These are phyloP conservation scores for Aplysia californica DNA, from an alignment of 1,140 invertebrate genomes.

Conservation along the genomic window DNA sequence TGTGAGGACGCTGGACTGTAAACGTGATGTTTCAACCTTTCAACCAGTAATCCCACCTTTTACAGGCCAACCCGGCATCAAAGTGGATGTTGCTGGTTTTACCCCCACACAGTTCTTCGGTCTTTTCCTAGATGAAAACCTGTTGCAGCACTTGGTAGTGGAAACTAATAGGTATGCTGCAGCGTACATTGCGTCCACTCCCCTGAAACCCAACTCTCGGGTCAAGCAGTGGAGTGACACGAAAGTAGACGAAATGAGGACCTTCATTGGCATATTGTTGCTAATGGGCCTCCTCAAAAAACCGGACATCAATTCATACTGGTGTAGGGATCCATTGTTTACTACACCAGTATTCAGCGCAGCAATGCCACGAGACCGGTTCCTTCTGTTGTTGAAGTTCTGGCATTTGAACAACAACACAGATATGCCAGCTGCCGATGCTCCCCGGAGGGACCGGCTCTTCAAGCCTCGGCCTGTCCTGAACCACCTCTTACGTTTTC, in stretches of 20 bases:
- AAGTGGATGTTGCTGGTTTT: no score
- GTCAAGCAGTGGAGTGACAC: not conserved
- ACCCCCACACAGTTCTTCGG: no score
- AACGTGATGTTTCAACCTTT: no score
- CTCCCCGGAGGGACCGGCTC: not conserved
- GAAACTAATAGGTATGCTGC: no score
- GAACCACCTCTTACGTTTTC: not conserved
- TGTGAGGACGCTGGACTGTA: no score
- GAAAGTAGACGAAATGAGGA: not conserved
- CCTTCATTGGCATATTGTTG: not conserved
- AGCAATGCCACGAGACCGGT: not conserved
- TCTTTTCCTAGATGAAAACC: no score
- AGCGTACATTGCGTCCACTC: no score
- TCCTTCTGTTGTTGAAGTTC: not conserved
- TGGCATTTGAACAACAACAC: slow-evolving; percentile 2
- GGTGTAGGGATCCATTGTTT: not conserved
- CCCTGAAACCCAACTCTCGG: no score
- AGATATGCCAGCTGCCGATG: not conserved
- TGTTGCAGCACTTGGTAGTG: no score
- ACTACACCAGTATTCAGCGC: not conserved
- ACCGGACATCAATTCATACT: not conserved
- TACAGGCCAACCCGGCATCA: no score
- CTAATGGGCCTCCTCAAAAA: not conserved
- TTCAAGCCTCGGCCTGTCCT: not conserved
- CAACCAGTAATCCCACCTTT: no score